Conservation (phyloP, 2,113 vertebrate genomes). For the Leptosomus discolor region DNA sequence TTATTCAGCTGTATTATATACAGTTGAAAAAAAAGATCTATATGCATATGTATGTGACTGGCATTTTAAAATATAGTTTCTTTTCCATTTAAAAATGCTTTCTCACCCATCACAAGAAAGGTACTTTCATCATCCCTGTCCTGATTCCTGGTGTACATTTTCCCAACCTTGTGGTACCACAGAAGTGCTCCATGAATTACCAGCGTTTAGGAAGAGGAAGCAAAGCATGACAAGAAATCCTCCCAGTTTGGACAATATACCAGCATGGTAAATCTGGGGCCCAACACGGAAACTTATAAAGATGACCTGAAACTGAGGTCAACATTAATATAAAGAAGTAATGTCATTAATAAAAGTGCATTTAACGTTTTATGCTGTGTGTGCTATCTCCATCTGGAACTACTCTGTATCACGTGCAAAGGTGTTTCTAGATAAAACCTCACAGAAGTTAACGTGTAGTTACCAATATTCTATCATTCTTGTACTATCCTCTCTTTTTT, state of each 20-base stretch:
- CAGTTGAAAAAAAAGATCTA: background rate
- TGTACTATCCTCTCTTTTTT: background rate
- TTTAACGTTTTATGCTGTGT: background rate
- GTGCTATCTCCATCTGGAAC: background rate
- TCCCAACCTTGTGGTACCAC: background rate
- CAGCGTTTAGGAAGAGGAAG: background rate
- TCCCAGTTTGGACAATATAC: background rate
- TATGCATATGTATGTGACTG: background rate
- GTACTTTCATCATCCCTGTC: background rate
- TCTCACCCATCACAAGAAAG: conserved; percentile 13
- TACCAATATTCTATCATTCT: background rate
- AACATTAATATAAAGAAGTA: background rate
- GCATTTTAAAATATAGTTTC: conserved; percentile 46
- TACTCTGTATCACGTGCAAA: background rate
- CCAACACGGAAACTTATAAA: background rate
- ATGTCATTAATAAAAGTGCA: background rate
- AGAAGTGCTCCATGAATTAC: conserved; percentile 2
- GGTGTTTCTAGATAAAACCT: background rate
- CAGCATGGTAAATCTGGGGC: background rate
- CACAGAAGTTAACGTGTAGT: background rate
- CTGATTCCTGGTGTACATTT: background rate
- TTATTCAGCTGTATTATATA: conserved; percentile 24
- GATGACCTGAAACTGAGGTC: background rate
- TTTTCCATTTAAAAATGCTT: conserved; percentile 54
- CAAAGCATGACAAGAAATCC: background rate